Evolutionary conservation across 2,797 vertebrate species (phyloP).

Genomic region (Babyrousa celebensis): DNA sequence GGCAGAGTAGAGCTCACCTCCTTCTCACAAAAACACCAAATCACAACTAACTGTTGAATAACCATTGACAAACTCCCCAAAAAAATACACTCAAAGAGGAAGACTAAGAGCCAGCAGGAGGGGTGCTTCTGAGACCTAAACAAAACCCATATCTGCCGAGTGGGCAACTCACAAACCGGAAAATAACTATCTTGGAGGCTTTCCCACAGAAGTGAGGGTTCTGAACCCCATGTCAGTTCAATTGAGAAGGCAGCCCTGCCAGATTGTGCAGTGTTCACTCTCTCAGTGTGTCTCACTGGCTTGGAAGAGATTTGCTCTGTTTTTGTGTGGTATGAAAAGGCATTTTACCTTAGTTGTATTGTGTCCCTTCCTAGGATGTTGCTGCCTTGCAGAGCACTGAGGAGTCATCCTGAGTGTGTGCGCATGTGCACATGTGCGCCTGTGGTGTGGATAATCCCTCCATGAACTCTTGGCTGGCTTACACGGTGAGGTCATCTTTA

Average conservation of each 20-base stretch:
- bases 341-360: background rate
- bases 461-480: background rate
- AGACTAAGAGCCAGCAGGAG: too few species aligned
- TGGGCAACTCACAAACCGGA: too few species aligned
- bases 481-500: background rate
- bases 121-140: too few species aligned
- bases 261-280: background rate
- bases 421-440: background rate
- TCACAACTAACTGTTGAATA: too few species aligned
- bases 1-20: too few species aligned
- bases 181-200: too few species aligned
- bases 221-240: background rate
- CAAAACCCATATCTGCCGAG: too few species aligned
- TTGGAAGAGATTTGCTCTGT: background rate
- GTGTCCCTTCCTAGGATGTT: background rate
- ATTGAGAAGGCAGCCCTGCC: background rate
- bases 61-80: too few species aligned
- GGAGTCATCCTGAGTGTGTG: background rate
- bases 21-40: too few species aligned
- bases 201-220: too few species aligned
- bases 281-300: background rate
- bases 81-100: too few species aligned
- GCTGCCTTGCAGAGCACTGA: background rate
- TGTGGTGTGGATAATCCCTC: background rate
- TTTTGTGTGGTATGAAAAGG: background rate